A percentile compares a stretch with the other conserved stretches of the same genome.
Evolutionary conservation across 30 jellyfish, hydroid and myxozoan genomes (phyloP).

Genomic region (Hydractinia symbiolongicarpus): DNA sequence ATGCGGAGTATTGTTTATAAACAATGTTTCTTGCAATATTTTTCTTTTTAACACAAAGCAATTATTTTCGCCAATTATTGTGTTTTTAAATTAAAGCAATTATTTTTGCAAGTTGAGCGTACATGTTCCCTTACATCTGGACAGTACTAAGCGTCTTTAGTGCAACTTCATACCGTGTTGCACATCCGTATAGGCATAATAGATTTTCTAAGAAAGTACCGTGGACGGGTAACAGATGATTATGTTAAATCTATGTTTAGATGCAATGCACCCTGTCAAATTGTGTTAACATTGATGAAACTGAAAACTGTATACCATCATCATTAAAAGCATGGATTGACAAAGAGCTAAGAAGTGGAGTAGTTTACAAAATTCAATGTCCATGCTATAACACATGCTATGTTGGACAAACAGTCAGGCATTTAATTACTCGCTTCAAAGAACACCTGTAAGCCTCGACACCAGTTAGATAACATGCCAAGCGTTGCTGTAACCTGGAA

Average conservation of each 20-base stretch:
- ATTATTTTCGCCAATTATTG: too few relatives aligned
- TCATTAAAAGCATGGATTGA: conserved; percentile 4
- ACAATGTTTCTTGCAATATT: too few relatives aligned
- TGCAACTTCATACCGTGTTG: too few relatives aligned
- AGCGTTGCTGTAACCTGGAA: too few relatives aligned
- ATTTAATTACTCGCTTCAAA: background rate
- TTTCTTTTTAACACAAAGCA: too few relatives aligned
- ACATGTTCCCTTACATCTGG: too few relatives aligned
- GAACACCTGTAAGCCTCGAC: background rate
- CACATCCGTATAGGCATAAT: too few relatives aligned
- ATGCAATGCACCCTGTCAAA: background rate
- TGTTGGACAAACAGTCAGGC: conserved; percentile 19
- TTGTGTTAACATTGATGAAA: background rate
- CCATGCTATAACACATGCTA: conserved; percentile 22
- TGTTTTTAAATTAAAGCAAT: too few relatives aligned
- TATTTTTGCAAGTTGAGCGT: too few relatives aligned
- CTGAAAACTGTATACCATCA: background rate
- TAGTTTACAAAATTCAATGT: conserved; percentile 4
- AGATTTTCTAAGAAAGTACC: too few relatives aligned
- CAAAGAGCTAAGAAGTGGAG: background rate
- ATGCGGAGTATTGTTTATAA: too few relatives aligned
- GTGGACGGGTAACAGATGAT: background rate
- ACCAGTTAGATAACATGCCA: conserved; percentile 16
- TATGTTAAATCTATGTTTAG: background rate
- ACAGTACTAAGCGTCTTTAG: too few relatives aligned